Percentiles rank a stretch among this genome's conserved stretches.
phyloP scores from a whole-genome alignment of 2,113 vertebrate species.

The Microcebus lehilahytsara region DNA sequence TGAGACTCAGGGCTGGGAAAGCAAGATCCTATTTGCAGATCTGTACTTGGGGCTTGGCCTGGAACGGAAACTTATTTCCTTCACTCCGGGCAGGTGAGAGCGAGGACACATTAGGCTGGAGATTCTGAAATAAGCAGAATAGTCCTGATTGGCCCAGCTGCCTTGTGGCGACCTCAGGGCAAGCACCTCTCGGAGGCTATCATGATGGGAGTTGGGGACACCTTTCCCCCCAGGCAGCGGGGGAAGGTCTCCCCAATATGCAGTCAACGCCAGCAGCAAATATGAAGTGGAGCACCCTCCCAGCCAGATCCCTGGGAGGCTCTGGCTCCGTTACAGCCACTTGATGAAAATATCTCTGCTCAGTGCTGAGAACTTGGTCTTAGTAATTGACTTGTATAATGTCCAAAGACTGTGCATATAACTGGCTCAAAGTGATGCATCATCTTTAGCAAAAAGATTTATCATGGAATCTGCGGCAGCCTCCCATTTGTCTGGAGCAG shows the following conservation, averaged over 20 bases:
- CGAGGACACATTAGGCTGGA: neutral
- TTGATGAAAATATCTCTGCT: conserved; percentile 64
- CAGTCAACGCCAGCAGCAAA: neutral
- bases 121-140: neutral
- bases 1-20: neutral
- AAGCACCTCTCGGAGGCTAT: neutral
- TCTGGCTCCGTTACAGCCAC: conserved; percentile 11
- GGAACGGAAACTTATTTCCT: neutral
- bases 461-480: conserved; percentile 63
- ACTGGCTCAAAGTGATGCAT: conserved; percentile 53
- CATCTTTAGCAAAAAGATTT: conserved; percentile 75
- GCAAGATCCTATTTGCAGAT: neutral
- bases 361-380: conserved; percentile 49
- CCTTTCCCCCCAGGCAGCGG: neutral
- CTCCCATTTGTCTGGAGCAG: conserved; percentile 62
- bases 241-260: neutral
- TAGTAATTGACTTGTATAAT: conserved; percentile 73
- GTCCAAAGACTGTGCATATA: conserved; percentile 62
- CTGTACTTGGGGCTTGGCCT: neutral
- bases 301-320: neutral
- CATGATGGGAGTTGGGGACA: neutral
- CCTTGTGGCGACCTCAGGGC: neutral
- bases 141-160: neutral
- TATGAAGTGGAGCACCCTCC: neutral
- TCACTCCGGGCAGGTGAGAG: neutral